phyloP scores from a whole-genome alignment of 2,797 vertebrate genomes.

The Atherinosoma microstoma region DNA sequence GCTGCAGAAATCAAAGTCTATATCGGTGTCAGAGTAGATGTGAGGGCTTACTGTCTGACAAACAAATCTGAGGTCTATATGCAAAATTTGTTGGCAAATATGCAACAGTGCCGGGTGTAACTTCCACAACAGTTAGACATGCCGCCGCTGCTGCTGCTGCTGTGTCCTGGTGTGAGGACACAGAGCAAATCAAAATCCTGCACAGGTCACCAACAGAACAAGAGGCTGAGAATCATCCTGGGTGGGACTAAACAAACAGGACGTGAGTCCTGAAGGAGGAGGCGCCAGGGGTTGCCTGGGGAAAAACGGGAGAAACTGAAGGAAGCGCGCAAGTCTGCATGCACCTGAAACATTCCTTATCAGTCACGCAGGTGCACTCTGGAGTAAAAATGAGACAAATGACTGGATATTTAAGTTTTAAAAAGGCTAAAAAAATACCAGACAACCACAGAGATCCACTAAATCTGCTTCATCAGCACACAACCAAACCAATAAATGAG shows the following conservation, averaged over 20 bases:
- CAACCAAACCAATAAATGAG: conserved; percentile 7
- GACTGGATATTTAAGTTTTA: background rate
- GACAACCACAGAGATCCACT: background rate
- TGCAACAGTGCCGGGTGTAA: conserved; percentile 60
- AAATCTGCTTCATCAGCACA: conserved; percentile 34
- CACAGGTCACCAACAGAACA: conserved; percentile 62
- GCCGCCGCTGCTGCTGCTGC: conserved; percentile 20
- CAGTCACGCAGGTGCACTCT: background rate
- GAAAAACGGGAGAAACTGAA: conserved; percentile 55
- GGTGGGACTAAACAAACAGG: conserved; percentile 76
- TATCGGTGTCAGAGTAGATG: conserved; percentile 31
- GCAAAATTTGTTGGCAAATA: conserved; percentile 80
- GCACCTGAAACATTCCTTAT: conserved; percentile 37
- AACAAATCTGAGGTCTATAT: conserved; percentile 87
- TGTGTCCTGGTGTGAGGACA: conserved; percentile 62
- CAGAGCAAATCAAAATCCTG: conserved; percentile 81
- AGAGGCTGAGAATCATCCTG: conserved; percentile 40
- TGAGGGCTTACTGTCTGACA: conserved; percentile 68
- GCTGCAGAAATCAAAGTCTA: conserved; percentile 81
- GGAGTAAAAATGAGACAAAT: background rate
- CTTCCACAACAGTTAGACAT: conserved; percentile 73
- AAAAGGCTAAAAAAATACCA: background rate
- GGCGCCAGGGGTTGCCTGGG: conserved; percentile 42
- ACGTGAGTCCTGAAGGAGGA: conserved; percentile 69
- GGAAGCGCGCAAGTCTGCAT: conserved; percentile 7